Base-by-base conservation (phyloP, 2,113 vertebrate genomes). In the Corvus cornix region DNA sequence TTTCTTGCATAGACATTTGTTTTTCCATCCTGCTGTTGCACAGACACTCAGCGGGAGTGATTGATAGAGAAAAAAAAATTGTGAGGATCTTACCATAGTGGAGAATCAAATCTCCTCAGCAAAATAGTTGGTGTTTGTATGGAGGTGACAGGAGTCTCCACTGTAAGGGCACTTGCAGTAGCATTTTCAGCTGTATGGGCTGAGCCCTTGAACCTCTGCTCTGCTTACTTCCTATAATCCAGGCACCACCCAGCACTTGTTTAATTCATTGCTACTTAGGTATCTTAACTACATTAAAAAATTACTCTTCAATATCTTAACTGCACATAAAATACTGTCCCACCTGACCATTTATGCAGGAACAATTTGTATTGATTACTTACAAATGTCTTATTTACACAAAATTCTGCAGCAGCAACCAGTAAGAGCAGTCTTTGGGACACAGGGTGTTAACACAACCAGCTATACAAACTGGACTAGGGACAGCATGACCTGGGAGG, bases 401-500 rank as follows among this genome's bases (percentile, higher is more conserved):
- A 69, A 77, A 81, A 55, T 60, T 77, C 55, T 56, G 16, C 51
- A 80, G 30, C 21, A 18, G n/a, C 13, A 64, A 33, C 23, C 30
- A 44, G 14, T 13, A 52, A 64, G 27, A 69, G 20, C 33, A 74
- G 11, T 33, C 51, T 52, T 64, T 56, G 55, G 16, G 46, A 60
- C 15, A 10, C 16, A 33, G 14, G 16, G 2, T 39, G 19, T 39
- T 81, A 49, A 68, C 26, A 68, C 23, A 64, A 41, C 41, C 20
- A 58, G 14, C 37, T 48, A 1, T 18, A 33, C 14, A 81, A 59
- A 87, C 39, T 70, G 37, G 31, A 58, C 56, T 17, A 41, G 6
- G 63, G 27, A 44, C 16, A 72, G 8, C 0, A 0, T 51, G 26
- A 59, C 12, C 26, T 49, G 39, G 16, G 41, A 64, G 41, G 16